A percentile compares a stretch with the other conserved stretches of the same genome.
phyloP scores from a whole-genome alignment of 1,140 invertebrate species.

The Cataglyphis hispanica region DNA sequence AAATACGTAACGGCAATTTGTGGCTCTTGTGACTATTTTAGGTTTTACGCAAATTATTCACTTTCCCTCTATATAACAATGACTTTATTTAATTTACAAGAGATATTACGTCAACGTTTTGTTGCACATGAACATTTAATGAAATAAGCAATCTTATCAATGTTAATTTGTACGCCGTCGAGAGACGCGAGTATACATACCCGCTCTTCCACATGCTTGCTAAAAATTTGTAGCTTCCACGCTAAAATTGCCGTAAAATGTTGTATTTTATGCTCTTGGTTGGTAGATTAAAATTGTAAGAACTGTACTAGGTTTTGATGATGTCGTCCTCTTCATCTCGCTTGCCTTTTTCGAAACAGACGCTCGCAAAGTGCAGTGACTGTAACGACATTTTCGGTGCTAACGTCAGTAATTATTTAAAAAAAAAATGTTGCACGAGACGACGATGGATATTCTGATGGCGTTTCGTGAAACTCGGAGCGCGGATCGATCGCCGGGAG shows the following conservation, averaged over 20 bases:
- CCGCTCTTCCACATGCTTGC: neutral
- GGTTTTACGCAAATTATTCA: neutral
- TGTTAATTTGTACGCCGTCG: neutral
- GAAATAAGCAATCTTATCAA: neutral
- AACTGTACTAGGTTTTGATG: slow-evolving; percentile 21
- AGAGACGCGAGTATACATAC: neutral
- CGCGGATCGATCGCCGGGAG: neutral
- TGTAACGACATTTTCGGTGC: neutral
- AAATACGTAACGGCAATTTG: slow-evolving; percentile 49
- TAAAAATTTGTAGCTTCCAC: neutral
- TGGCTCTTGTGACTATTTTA: neutral
- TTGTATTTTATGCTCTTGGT: neutral
- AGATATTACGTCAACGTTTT: neutral
- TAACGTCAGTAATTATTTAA: slow-evolving; percentile 27
- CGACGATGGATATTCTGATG: neutral
- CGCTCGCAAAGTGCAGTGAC: neutral
- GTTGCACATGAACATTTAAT: neutral
- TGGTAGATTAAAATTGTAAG: slow-evolving; percentile 47
- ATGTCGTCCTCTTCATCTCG: neutral
- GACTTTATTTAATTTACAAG: neutral
- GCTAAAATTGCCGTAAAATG: slow-evolving; percentile 2
- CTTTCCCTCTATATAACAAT: neutral
- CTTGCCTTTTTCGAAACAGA: neutral
- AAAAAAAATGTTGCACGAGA: neutral
- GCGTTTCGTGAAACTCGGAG: neutral